Percentiles rank a stretch among this genome's conserved stretches.
These are phyloP conservation scores for Osmerus mordax DNA, from an alignment of 2,113 vertebrate species.

Conservation along the genomic window DNA sequence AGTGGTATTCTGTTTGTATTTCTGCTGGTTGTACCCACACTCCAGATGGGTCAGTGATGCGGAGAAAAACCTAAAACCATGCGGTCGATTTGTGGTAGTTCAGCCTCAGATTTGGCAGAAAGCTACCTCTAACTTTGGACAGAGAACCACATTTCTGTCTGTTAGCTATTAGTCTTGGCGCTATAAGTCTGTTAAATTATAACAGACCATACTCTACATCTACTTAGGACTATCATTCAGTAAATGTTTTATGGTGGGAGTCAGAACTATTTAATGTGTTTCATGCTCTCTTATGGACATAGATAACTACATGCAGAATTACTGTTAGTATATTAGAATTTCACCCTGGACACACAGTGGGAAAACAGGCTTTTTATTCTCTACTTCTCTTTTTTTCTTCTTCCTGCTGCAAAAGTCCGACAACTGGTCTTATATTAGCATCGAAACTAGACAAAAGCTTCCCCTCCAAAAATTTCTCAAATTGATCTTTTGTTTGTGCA, in stretches of 20 bases:
- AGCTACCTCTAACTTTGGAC: too few species aligned
- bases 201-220: constrained; percentile 22
- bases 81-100: constrained; percentile 42
- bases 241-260: constrained; percentile 26
- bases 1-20: neutral
- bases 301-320: constrained; percentile 7
- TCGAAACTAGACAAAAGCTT: constrained; percentile 29
- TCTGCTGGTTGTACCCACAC: constrained; percentile 6
- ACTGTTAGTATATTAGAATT: neutral
- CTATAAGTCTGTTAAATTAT: constrained; percentile 35
- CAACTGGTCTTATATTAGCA: constrained; percentile 32
- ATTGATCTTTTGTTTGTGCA: constrained; percentile 42
- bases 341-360: too few species aligned
- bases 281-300: constrained; percentile 1
- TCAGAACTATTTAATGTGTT: constrained; percentile 4
- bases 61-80: constrained; percentile 46
- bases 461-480: neutral
- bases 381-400: constrained; percentile 45
- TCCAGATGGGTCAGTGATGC: constrained; percentile 24
- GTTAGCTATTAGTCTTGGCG: constrained; percentile 42
- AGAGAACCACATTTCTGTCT: constrained; percentile 22
- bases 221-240: constrained; percentile 18
- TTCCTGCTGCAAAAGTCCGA: neutral
- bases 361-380: neutral
- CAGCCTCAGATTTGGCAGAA: constrained; percentile 15